Conservation (phyloP, 2,888 invertebrate species). For the Drosophila antonietae region DNA sequence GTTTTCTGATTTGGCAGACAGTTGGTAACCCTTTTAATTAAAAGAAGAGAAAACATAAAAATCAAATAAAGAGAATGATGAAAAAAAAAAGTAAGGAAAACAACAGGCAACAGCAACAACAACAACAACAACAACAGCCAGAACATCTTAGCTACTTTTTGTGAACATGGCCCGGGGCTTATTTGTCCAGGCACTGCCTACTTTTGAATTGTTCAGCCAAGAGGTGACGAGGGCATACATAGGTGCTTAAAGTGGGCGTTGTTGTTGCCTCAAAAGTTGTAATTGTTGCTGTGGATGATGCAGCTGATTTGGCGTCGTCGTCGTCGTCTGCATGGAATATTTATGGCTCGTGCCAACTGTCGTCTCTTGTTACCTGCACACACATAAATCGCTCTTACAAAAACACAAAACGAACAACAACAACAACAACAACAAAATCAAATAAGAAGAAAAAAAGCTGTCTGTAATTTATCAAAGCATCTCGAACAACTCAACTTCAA, state of each 20-base stretch:
- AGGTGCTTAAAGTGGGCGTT: conserved; percentile 77
- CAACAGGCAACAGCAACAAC: not conserved
- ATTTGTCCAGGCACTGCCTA: conserved; percentile 65
- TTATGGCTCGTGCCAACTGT: conserved; percentile 78
- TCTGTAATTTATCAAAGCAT: conserved; percentile 70
- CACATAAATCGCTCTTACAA: conserved; percentile 49
- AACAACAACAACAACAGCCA: conserved; percentile 1
- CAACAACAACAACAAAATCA: conserved; percentile 2
- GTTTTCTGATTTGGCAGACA: conserved; percentile 67
- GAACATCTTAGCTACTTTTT: conserved; percentile 40
- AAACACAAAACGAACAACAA: conserved; percentile 21
- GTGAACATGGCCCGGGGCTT: conserved; percentile 48
- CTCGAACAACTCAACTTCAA: conserved; percentile 59
- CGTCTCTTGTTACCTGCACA: conserved; percentile 66
- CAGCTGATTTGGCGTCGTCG: conserved; percentile 60
- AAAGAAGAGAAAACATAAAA: conserved; percentile 62
- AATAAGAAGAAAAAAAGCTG: conserved; percentile 33
- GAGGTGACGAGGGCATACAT: conserved; percentile 43
- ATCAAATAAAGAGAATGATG: conserved; percentile 33
- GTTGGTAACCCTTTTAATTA: conserved; percentile 71
- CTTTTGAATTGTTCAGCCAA: conserved; percentile 54
- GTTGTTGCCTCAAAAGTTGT: conserved; percentile 54
- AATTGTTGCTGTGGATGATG: conserved; percentile 69
- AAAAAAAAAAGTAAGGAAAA: not conserved
- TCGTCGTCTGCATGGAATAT: conserved; percentile 56